Conservation (phyloP, 2,888 invertebrate genomes). For the Xanthorhoe spadicearia region DNA sequence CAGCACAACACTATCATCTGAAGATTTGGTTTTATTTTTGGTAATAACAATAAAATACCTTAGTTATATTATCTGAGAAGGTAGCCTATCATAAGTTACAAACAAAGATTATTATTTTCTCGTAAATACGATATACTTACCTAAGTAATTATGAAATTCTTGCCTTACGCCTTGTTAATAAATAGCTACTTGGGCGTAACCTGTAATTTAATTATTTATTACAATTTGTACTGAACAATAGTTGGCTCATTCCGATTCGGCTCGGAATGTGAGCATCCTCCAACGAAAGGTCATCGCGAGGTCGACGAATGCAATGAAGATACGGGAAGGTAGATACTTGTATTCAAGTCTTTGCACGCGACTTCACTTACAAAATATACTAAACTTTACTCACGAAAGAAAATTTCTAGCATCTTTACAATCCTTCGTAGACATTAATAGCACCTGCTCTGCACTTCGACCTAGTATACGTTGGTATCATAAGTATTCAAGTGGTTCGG, state of each 20-base stretch:
- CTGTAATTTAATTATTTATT: conserved; percentile 45
- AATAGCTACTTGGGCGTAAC: conserved; percentile 43
- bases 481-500: no score
- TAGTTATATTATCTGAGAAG: no score
- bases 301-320: conserved; percentile 59
- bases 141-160: conserved; percentile 29
- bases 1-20: no score
- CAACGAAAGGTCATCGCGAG: conserved; percentile 72
- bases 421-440: no score
- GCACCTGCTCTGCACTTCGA: no score
- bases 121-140: neutral
- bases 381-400: no score
- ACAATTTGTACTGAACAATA: conserved; percentile 56
- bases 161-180: conserved; percentile 33
- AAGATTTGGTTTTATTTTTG: no score
- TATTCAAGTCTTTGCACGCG: neutral
- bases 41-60: no score
- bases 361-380: conserved; percentile 4
- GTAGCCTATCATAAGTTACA: no score
- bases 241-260: conserved; percentile 61
- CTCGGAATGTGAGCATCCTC: conserved; percentile 80
- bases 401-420: no score
- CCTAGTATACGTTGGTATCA: no score
- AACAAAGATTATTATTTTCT: neutral
- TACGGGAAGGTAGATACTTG: conserved; percentile 52